phyloP scores from a whole-genome alignment of 2,888 invertebrate species.

The Aspidapion aeneum region DNA sequence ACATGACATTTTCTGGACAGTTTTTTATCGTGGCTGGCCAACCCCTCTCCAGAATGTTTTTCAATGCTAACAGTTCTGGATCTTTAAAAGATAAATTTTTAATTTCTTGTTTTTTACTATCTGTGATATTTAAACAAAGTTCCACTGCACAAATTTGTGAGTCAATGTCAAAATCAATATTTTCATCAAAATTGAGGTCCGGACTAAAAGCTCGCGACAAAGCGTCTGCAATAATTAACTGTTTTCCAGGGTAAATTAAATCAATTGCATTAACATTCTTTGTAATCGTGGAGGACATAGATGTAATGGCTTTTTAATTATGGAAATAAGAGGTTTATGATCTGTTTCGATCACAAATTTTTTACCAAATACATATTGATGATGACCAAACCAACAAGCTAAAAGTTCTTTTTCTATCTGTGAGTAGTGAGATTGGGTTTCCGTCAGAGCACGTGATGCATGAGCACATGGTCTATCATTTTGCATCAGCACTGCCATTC shows the following conservation, averaged over 20 bases:
- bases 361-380: too few species aligned
- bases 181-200: conserved; percentile 4
- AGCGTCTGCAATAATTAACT: conserved; percentile 17
- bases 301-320: conserved; percentile 29
- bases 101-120: conserved; percentile 18
- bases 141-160: conserved; percentile 4
- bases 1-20: conserved; percentile 15
- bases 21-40: conserved; percentile 29
- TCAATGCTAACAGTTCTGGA: conserved; percentile 25
- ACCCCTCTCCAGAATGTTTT: conserved; percentile 26
- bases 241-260: conserved; percentile 24
- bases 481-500: conserved; percentile 32
- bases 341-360: too few species aligned
- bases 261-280: conserved; percentile 17
- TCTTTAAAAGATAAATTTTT: conserved; percentile 20
- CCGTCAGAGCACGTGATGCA: conserved; percentile 35
- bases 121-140: conserved; percentile 5
- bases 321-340: conserved; percentile 31
- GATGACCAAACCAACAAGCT: conserved; percentile 18
- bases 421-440: conserved; percentile 24
- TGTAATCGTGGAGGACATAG: conserved; percentile 26
- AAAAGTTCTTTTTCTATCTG: conserved; percentile 1
- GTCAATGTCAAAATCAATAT: conserved; percentile 7
- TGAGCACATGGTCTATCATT: conserved; percentile 31
- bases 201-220: conserved; percentile 10